Evolutionary conservation across 1,140 invertebrate genomes (phyloP), one percentile per base, ranked within the genome.

Genomic region (Hylaeus anthracinus): DNA sequence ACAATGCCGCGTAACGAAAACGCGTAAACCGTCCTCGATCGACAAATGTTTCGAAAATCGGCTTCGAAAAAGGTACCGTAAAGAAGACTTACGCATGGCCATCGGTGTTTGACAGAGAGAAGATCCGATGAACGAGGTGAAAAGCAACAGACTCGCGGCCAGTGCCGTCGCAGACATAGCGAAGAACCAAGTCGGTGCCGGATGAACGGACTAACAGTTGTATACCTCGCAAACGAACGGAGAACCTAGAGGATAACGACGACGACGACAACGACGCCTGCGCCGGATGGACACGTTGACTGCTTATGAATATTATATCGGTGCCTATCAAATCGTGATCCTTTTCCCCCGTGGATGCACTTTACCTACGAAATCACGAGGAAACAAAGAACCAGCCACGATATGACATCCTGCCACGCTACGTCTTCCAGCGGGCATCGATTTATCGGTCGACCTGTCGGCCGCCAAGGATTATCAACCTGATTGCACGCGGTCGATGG

Each of bases 301-400:
- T 65, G 74, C 76, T 88, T 90, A 90, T 93, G 79, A 92, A 93
- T 92, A 91, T 91, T 92, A 77, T 84, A 91, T 88, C 78, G 45
- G 12, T 76, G 79, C 78, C 87, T 82, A 87, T 92, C 89, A 90
- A 92, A 92, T 90, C 84, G 76, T 86, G 80, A 79, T 82, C 88
- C 86, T 86, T 80, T 88, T 72, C 69, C 69, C 37, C 58, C 15
- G 41, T 75, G 61, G 26, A 72, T 58, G 9, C 37, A 56, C 39
- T 37, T 63, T 41, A 6, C 12, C 4, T 51, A 66, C 37, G 37
- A 5, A 56, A 37, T 55, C 41, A 12, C 56, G 10, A 10, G 9
- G 55, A 45, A n/a, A 67, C 65, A 51, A 67, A 67, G 65, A 67
- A 14, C 58, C 51, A 37, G 58, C 60, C 55, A 14, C 73, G 67